Percentiles rank a stretch among this genome's conserved stretches.
These are phyloP conservation scores for Mesochorus sp. DNA, from an alignment of 2,888 invertebrate genomes.

Conservation along the genomic window DNA sequence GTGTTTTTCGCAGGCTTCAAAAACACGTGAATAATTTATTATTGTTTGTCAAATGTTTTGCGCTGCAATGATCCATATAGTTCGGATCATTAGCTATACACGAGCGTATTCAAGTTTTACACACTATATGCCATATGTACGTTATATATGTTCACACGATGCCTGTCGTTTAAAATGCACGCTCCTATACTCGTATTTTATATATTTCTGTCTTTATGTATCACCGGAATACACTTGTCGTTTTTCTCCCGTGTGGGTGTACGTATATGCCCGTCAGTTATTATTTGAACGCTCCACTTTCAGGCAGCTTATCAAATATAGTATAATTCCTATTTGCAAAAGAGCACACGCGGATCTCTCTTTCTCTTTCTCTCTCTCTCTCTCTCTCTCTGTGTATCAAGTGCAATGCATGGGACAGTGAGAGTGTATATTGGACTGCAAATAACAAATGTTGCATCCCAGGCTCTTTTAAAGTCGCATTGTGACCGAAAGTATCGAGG, in stretches of 20 bases:
- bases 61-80: conserved; percentile 60
- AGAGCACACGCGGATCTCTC: conserved; percentile 54
- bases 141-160: neutral
- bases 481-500: no score
- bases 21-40: conserved; percentile 82
- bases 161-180: conserved; percentile 9
- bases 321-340: conserved; percentile 78
- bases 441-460: conserved; percentile 7
- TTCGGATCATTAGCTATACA: conserved; percentile 13
- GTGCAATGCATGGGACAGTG: neutral
- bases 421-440: no score
- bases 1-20: conserved; percentile 65
- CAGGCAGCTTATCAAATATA: conserved; percentile 78
- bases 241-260: conserved; percentile 53
- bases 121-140: neutral
- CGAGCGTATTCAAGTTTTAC: neutral
- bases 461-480: no score
- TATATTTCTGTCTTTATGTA: conserved; percentile 29
- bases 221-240: conserved; percentile 55
- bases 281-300: conserved; percentile 80
- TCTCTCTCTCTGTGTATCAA: no score
- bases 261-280: conserved; percentile 53
- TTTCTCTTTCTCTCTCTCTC: no score
- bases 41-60: conserved; percentile 81
- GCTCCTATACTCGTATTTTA: conserved; percentile 9